A percentile compares a stretch with the other conserved stretches of the same genome.
These are phyloP conservation scores for Heliocidaris tuberculata DNA, from an alignment of 35 echinoderm and acorn worm genomes.

Conservation along the genomic window DNA sequence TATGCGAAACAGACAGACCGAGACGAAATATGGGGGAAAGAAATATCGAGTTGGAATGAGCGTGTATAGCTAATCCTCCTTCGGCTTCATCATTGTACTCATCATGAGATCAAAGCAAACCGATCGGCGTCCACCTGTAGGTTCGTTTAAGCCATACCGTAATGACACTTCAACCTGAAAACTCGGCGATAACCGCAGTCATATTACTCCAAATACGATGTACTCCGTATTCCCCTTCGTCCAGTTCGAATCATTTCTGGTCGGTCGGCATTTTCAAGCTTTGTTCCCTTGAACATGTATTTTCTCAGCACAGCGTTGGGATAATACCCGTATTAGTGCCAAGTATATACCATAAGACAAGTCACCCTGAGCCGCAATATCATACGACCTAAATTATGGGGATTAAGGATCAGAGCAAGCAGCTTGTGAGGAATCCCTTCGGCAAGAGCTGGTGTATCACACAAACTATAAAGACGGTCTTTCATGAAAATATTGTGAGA, in stretches of 20 bases:
- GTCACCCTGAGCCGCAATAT: background rate
- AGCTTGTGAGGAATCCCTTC: background rate
- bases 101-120: background rate
- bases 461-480: background rate
- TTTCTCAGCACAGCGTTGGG: slow-evolving; percentile 10
- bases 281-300: background rate
- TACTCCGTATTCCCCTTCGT: background rate
- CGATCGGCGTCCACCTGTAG: background rate
- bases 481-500: background rate
- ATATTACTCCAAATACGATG: background rate
- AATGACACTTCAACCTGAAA: background rate
- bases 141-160: slow-evolving; percentile 2
- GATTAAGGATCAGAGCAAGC: slow-evolving; percentile 3
- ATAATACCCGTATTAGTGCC: slow-evolving; percentile 19
- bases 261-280: background rate
- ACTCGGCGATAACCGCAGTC: background rate
- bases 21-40: background rate
- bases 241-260: background rate
- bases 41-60: background rate
- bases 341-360: background rate
- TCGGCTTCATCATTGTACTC: background rate
- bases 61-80: background rate
- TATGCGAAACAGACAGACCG: background rate
- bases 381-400: slow-evolving; percentile 32
- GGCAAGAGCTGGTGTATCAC: slow-evolving; percentile 1